These are phyloP conservation scores for Nothoprocta perdicaria DNA, from an alignment of 2,113 vertebrate species.

Conservation along the genomic window DNA sequence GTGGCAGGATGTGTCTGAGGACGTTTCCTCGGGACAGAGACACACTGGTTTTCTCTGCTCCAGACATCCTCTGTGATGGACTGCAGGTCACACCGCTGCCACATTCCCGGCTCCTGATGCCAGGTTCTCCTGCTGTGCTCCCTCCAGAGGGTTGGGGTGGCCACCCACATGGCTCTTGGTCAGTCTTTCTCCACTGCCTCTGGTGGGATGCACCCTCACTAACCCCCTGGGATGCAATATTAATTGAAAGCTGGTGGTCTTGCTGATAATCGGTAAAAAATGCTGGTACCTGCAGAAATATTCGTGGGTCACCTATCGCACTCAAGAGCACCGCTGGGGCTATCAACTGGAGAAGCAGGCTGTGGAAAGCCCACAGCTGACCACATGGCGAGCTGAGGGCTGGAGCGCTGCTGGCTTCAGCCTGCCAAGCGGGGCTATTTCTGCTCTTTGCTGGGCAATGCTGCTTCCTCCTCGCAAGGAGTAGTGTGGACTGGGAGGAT, in stretches of 20 bases:
- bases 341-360: not conserved
- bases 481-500: not conserved
- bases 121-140: not conserved
- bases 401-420: not conserved
- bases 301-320: accelerated
- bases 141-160: not conserved
- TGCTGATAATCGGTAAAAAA: not conserved
- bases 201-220: not conserved
- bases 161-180: not conserved
- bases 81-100: not conserved
- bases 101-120: not conserved
- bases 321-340: not conserved
- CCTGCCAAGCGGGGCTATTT: not conserved
- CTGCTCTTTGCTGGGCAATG: not conserved
- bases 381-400: not conserved
- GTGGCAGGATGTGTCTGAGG: not conserved
- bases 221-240: not conserved
- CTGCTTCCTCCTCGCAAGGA: not conserved
- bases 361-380: not conserved
- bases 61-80: not conserved
- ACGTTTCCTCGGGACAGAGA: not conserved
- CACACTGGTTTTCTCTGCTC: not conserved
- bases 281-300: not conserved
- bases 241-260: not conserved
- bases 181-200: not conserved